Evolutionary conservation across 2,113 vertebrate genomes (phyloP), one percentile per base, ranked within the genome.

Genomic region (Alexandromys fortis): DNA sequence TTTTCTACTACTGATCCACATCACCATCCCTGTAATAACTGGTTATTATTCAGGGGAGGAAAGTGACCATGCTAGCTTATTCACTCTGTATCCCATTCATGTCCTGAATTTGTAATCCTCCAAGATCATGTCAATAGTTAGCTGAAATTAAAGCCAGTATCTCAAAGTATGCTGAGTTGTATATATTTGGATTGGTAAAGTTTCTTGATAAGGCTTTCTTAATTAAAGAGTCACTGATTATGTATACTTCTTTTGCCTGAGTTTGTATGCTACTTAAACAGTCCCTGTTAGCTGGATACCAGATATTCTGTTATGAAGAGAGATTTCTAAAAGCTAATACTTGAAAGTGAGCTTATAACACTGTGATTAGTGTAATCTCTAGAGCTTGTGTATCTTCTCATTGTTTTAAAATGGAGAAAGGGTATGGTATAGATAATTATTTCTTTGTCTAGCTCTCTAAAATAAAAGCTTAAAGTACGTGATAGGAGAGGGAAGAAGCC

Each of bases 71-170:
- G 6, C 13, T 63, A 26, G 22, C 21, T 30, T 85, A 42, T 63
- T 65, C 58, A 19, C 24, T 61, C 13, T 85, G 7, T 5, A 63
- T 1, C 13, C 1, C 5, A 85, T 0, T 2, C 7, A 85, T 14
- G 13, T 14, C 14, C n/a, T 42, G 58, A 83, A 42, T 42, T 16
- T 42, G 4, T 17, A 21, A 30, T 85, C 13, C 6, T 30, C 47
- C 13, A 4, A 2, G 1, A 14, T 55, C 28, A 35, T 1, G 7
- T 1, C n/a, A 19, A 2, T 33, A 17, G 19, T 28, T 17, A 85
- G 24, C 26, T 10, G 5, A 10, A 12, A 33, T 63, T 45, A 45
- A 67, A 33, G 5, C 0, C 13, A 67, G 5, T 68, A 1, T 4
- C 42, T 68, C 28, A 45, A 86, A 5, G 7, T 16, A 58, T 85